These are phyloP conservation scores for Amblyornis subalaris DNA, from an alignment of 2,113 vertebrate species.

Conservation along the genomic window DNA sequence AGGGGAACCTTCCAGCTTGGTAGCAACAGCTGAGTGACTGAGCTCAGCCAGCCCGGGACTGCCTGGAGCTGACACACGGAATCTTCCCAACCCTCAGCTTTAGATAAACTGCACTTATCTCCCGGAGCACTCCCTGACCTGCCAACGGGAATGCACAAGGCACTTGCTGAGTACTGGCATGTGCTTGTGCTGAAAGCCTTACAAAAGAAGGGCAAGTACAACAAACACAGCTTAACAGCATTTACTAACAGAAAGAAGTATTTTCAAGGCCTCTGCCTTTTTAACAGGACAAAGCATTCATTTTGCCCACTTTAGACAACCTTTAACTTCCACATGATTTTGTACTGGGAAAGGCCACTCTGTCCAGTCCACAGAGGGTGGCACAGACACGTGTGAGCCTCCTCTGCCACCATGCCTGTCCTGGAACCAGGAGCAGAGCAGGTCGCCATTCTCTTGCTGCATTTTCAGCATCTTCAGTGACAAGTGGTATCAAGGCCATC, in stretches of 20 bases:
- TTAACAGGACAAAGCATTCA: background rate
- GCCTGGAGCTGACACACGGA: accelerated
- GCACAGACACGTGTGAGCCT: accelerated
- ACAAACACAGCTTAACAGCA: background rate
- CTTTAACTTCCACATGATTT: background rate
- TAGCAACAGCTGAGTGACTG: accelerated
- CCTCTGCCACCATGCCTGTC: background rate
- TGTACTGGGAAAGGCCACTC: background rate
- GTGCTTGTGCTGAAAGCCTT: background rate
- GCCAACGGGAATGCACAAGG: background rate
- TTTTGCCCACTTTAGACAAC: background rate
- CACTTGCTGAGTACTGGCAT: background rate
- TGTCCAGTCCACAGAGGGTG: accelerated
- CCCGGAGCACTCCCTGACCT: background rate
- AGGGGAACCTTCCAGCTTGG: accelerated
- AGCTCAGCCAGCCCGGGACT: background rate
- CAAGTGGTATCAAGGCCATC: background rate
- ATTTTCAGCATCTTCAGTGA: background rate
- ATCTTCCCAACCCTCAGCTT: background rate
- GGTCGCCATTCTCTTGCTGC: accelerated
- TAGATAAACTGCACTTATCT: background rate
- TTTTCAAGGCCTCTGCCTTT: background rate
- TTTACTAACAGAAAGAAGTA: background rate
- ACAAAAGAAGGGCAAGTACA: background rate
- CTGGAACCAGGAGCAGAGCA: background rate